Evolutionary conservation across 1,140 invertebrate genomes (phyloP).

Genomic region (Drosophila kohkoa): DNA sequence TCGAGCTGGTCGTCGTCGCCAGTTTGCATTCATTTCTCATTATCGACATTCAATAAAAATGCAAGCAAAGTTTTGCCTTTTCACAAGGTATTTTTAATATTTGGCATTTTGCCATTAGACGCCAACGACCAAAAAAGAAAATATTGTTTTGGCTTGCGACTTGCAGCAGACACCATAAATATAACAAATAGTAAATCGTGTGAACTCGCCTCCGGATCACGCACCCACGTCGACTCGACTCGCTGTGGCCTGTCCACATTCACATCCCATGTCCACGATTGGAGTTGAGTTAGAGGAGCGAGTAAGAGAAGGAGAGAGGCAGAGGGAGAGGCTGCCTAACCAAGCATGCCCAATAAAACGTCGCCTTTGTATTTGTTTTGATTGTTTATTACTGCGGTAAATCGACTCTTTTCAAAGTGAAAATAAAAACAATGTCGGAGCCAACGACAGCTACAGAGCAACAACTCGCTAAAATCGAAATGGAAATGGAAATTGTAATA

Average conservation of each 20-base stretch:
- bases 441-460: conserved; percentile 17
- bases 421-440: conserved; percentile 25
- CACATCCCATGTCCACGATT: conserved; percentile 4
- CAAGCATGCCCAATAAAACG: conserved; percentile 77
- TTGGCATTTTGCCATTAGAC: conserved; percentile 71
- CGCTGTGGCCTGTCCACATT: conserved; percentile 35
- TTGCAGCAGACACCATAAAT: conserved; percentile 79
- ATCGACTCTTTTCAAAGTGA: conserved; percentile 31
- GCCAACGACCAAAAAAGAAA: conserved; percentile 19
- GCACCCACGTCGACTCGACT: conserved; percentile 56
- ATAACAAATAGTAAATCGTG: conserved; percentile 36
- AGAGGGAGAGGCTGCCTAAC: conserved; percentile 59
- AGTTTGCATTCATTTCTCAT: conserved; percentile 75
- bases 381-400: conserved; percentile 82
- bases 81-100: conserved; percentile 52
- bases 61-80: conserved; percentile 61
- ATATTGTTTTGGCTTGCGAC: conserved; percentile 64
- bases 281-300: background rate
- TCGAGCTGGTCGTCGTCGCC: conserved; percentile 37
- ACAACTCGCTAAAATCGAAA: conserved; percentile 26
- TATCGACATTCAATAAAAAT: conserved; percentile 75
- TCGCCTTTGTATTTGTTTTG: conserved; percentile 80
- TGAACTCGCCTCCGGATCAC: conserved; percentile 32
- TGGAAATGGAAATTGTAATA: conserved; percentile 46
- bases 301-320: background rate